Percentiles rank a stretch among this genome's conserved stretches.
Evolutionary conservation across 1,140 invertebrate genomes (phyloP).

Genomic region (Drosophila kanapiae): DNA sequence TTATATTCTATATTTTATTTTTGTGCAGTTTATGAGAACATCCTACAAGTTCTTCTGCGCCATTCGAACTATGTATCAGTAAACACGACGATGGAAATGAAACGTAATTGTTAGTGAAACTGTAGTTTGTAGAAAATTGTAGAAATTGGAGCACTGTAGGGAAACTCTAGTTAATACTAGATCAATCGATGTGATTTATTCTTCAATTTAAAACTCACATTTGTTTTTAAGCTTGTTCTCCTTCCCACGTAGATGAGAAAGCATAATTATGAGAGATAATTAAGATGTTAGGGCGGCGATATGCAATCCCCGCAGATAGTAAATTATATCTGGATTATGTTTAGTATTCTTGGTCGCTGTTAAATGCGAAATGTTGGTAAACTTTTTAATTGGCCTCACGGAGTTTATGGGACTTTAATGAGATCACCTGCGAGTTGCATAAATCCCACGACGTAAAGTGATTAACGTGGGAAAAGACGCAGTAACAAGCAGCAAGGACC

Average conservation of each 20-base stretch:
- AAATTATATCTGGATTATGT: not conserved
- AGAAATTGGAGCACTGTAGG: not conserved
- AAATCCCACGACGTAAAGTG: constrained; percentile 52
- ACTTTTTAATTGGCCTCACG: constrained; percentile 70
- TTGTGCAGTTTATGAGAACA: constrained; percentile 41
- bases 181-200: not conserved
- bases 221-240: not conserved
- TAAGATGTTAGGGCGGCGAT: not conserved
- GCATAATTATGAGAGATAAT: not conserved
- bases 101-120: not conserved
- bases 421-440: constrained; percentile 56
- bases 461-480: constrained; percentile 47
- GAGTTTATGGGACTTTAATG: constrained; percentile 72
- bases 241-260: not conserved
- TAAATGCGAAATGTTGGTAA: constrained; percentile 41
- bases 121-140: not conserved
- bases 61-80: constrained; percentile 58
- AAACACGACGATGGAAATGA: not conserved
- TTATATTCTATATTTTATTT: no score
- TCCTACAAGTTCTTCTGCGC: constrained; percentile 55
- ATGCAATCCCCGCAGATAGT: not conserved
- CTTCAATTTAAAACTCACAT: not conserved
- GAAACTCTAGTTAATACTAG: not conserved
- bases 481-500: constrained; percentile 35
- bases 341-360: not conserved